Conservation (phyloP, 2,888 invertebrate species). For the Drosophila macrospina region DNA sequence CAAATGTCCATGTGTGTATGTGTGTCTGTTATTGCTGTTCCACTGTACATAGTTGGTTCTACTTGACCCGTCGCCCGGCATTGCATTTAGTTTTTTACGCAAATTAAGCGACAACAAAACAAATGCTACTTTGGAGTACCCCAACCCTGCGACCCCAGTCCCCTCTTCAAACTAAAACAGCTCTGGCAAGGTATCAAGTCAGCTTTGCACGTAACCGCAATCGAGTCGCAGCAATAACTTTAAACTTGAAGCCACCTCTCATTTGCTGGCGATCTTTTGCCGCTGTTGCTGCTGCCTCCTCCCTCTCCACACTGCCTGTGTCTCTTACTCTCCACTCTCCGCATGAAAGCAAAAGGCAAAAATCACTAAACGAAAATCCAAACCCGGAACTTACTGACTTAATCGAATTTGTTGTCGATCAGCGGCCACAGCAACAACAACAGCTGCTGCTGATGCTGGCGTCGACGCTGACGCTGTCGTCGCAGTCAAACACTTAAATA, state of each 20-base stretch:
- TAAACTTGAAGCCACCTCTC: constrained; percentile 48
- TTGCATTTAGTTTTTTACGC: constrained; percentile 66
- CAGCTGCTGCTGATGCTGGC: constrained; percentile 33
- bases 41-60: constrained; percentile 55
- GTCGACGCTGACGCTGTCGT: constrained; percentile 45
- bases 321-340: constrained; percentile 21
- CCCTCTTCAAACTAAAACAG: too few relatives aligned
- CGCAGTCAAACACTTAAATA: constrained; percentile 48
- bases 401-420: constrained; percentile 81
- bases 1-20: constrained; percentile 31
- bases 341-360: constrained; percentile 47
- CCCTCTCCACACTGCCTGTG: background rate
- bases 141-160: too few relatives aligned
- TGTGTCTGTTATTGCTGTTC: constrained; percentile 26
- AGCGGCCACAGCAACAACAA: constrained; percentile 44
- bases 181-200: background rate
- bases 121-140: constrained; percentile 16
- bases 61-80: constrained; percentile 61
- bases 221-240: constrained; percentile 44
- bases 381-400: constrained; percentile 77
- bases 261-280: constrained; percentile 8
- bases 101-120: constrained; percentile 44
- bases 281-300: background rate
- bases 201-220: constrained; percentile 62
- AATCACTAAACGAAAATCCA: constrained; percentile 73